A percentile compares a stretch with the other conserved stretches of the same genome.
phyloP scores from a whole-genome alignment of 1,140 invertebrate species.

The Drosophila ogumai region DNA sequence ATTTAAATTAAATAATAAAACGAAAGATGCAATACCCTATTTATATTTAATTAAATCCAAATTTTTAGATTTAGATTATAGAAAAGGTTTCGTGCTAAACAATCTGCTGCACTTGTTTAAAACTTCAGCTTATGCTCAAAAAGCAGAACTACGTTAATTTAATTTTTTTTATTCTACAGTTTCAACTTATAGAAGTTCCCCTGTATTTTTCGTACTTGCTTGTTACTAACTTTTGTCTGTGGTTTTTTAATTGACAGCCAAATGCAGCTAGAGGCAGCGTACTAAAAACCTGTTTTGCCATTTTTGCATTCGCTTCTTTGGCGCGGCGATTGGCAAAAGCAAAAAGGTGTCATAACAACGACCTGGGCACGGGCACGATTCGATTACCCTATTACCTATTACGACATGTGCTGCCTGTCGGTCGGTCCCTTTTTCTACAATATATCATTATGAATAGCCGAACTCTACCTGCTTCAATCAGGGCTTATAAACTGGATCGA shows the following conservation, averaged over 20 bases:
- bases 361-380: slow-evolving; percentile 51
- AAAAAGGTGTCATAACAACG: slow-evolving; percentile 72
- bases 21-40: rapidly evolving
- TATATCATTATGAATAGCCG: slow-evolving; percentile 1
- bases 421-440: slow-evolving; percentile 7
- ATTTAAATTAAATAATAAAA: neutral
- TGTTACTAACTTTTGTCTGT: slow-evolving; percentile 38
- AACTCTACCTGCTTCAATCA: slow-evolving; percentile 55
- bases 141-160: neutral
- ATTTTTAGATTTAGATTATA: too few relatives aligned
- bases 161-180: neutral
- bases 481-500: slow-evolving; percentile 25
- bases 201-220: slow-evolving; percentile 35
- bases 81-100: neutral
- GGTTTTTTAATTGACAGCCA: slow-evolving; percentile 72
- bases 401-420: slow-evolving; percentile 55
- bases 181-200: neutral
- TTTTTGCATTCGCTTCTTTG: slow-evolving; percentile 67
- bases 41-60: too few relatives aligned
- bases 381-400: slow-evolving; percentile 62
- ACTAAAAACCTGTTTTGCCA: slow-evolving; percentile 60
- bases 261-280: slow-evolving; percentile 47
- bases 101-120: neutral
- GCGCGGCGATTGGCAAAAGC: slow-evolving; percentile 55
- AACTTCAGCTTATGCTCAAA: neutral